Evolutionary conservation across 2,113 vertebrate genomes (phyloP).

Genomic region (Mugil cephalus): DNA sequence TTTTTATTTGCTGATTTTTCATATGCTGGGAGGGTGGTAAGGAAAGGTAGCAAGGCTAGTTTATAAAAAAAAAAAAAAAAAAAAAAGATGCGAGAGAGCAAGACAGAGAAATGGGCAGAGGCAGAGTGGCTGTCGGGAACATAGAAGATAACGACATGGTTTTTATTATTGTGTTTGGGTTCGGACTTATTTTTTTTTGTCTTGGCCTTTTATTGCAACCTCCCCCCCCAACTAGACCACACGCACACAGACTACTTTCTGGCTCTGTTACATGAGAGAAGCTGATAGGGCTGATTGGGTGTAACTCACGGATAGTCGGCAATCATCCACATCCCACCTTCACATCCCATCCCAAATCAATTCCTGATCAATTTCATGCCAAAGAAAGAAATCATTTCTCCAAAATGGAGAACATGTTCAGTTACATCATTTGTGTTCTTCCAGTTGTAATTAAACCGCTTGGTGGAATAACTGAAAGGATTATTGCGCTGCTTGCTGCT

Average conservation of each 20-base stretch:
- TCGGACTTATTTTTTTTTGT: constrained; percentile 60
- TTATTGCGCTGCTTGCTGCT: constrained; percentile 39
- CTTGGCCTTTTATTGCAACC: constrained; percentile 59
- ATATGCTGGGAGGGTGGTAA: constrained; percentile 85
- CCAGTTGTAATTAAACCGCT: constrained; percentile 68
- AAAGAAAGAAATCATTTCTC: constrained; percentile 71
- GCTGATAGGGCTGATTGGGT: constrained; percentile 57
- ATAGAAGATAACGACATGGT: constrained; percentile 65
- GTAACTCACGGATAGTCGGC: constrained; percentile 67
- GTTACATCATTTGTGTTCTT: constrained; percentile 69
- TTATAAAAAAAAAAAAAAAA: constrained; percentile 73
- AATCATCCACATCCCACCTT: constrained; percentile 62
- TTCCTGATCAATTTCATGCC: constrained; percentile 80
- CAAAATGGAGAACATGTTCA: constrained; percentile 70
- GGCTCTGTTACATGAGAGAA: constrained; percentile 44
- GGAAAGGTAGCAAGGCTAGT: constrained; percentile 85
- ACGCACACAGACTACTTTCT: constrained; percentile 21
- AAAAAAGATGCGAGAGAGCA: constrained; percentile 70
- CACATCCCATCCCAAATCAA: constrained; percentile 76
- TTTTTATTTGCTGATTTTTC: constrained; percentile 99
- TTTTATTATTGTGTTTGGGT: constrained; percentile 75
- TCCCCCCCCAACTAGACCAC: neutral
- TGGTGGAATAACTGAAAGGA: constrained; percentile 57
- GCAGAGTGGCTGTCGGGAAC: constrained; percentile 41
- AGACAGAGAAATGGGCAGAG: constrained; percentile 75